phyloP scores from a whole-genome alignment of 2,113 vertebrate species.

The Trachemys scripta region DNA sequence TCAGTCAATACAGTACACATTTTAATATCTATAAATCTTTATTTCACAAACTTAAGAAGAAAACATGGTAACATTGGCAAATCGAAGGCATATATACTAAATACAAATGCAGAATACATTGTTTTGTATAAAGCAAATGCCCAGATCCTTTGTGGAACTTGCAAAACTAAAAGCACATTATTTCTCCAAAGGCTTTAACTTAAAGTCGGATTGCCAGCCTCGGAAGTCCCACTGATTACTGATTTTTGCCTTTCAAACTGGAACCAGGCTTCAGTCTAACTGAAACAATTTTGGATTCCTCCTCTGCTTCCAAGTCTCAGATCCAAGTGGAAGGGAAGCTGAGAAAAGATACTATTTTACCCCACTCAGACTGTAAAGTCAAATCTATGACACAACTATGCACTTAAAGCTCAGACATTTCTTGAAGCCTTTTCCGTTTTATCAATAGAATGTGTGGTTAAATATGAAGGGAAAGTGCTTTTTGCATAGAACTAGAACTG shows the following conservation, averaged over 20 bases:
- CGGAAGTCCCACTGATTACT: conserved; percentile 14
- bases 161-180: conserved; percentile 66
- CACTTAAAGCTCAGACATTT: background rate
- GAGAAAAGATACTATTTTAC: background rate
- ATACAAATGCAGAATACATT: conserved; percentile 72
- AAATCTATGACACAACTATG: background rate
- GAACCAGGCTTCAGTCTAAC: conserved; percentile 16
- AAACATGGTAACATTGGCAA: conserved; percentile 71
- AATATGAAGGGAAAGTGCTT: conserved; percentile 5
- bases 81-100: conserved; percentile 75
- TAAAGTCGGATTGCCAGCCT: conserved; percentile 33
- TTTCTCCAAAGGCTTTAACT: conserved; percentile 65
- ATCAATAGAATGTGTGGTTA: background rate
- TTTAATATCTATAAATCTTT: conserved; percentile 61
- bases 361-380: background rate
- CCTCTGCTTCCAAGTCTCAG: background rate
- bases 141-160: conserved; percentile 68
- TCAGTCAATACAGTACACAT: conserved; percentile 23
- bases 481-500: background rate
- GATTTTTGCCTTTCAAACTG: conserved; percentile 38
- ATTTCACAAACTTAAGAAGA: conserved; percentile 72
- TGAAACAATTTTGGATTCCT: background rate
- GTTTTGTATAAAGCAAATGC: conserved; percentile 70
- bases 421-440: background rate
- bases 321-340: background rate